Evolutionary conservation across 2,797 vertebrate species (phyloP).

Genomic region (Emys orbicularis): DNA sequence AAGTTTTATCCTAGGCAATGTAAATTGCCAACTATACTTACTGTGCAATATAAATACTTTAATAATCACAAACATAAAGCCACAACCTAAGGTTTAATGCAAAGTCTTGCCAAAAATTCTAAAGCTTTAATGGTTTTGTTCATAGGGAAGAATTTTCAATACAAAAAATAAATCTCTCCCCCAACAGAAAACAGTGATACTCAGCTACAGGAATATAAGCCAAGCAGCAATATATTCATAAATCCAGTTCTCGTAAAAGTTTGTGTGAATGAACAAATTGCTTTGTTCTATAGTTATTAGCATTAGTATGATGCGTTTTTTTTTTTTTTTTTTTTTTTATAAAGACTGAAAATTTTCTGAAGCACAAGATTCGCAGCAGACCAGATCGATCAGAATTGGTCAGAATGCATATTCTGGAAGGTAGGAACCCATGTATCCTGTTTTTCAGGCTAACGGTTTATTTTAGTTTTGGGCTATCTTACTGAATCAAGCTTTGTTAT

Average conservation of each 20-base stretch:
- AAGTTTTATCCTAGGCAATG: not conserved
- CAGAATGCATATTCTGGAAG: slow-evolving; percentile 98
- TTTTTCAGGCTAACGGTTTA: not conserved
- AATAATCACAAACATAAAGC: not conserved
- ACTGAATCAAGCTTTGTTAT: not conserved
- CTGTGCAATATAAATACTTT: not conserved
- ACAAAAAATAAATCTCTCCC: not conserved
- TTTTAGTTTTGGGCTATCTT: not conserved
- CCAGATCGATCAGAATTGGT: slow-evolving; percentile 94
- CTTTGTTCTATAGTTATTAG: not conserved
- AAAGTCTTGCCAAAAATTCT: not conserved
- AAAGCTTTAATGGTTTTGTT: not conserved
- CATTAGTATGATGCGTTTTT: not conserved
- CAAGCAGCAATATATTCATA: not conserved
- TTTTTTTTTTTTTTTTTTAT: not conserved
- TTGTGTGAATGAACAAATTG: not conserved
- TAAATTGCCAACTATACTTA: not conserved
- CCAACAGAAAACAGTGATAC: not conserved
- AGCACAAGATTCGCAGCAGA: slow-evolving; percentile 96
- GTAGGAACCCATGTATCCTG: slow-evolving; percentile 73
- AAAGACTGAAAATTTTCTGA: slow-evolving; percentile 97
- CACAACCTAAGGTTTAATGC: not conserved
- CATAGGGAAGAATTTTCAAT: not conserved
- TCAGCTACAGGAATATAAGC: not conserved
- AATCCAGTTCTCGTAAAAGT: not conserved